Conservation (phyloP, 1,140 invertebrate genomes). For the Eupeodes corollae region DNA sequence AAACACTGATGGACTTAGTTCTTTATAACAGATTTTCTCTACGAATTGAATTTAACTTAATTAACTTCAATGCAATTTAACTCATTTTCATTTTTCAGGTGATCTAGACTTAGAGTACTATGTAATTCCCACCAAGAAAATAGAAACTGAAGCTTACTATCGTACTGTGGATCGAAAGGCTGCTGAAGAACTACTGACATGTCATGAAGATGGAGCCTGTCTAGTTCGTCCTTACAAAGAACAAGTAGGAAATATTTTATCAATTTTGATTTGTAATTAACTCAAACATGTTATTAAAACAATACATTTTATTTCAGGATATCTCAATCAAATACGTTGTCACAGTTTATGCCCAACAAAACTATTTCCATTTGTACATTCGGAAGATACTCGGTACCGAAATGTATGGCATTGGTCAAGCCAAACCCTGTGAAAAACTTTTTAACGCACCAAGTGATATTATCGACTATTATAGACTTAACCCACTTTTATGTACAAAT, state of each 20-base stretch:
- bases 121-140: slow-evolving; percentile 22
- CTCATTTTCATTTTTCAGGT: slow-evolving; percentile 10
- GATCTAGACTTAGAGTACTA: slow-evolving; percentile 23
- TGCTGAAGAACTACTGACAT: slow-evolving; percentile 21
- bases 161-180: slow-evolving; percentile 25
- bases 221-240: slow-evolving; percentile 33
- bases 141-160: slow-evolving; percentile 29
- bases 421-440: slow-evolving; percentile 18
- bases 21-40: too few relatives aligned
- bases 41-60: too few relatives aligned
- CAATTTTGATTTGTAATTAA: not conserved
- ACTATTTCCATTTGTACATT: slow-evolving; percentile 30
- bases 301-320: slow-evolving; percentile 7
- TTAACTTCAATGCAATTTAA: not conserved
- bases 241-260: slow-evolving; percentile 2
- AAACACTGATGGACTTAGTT: too few relatives aligned
- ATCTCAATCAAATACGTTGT: slow-evolving; percentile 29
- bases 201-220: slow-evolving; percentile 24
- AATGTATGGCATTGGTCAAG: slow-evolving; percentile 23
- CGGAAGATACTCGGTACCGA: slow-evolving; percentile 21
- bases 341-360: slow-evolving; percentile 23
- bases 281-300: not conserved
- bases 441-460: slow-evolving; percentile 27
- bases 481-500: slow-evolving; percentile 28
- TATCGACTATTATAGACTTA: slow-evolving; percentile 23